Percentiles rank a stretch among this genome's conserved stretches.
Evolutionary conservation across 2,797 vertebrate species (phyloP).

Genomic region (Hephaestus fuliginosus): DNA sequence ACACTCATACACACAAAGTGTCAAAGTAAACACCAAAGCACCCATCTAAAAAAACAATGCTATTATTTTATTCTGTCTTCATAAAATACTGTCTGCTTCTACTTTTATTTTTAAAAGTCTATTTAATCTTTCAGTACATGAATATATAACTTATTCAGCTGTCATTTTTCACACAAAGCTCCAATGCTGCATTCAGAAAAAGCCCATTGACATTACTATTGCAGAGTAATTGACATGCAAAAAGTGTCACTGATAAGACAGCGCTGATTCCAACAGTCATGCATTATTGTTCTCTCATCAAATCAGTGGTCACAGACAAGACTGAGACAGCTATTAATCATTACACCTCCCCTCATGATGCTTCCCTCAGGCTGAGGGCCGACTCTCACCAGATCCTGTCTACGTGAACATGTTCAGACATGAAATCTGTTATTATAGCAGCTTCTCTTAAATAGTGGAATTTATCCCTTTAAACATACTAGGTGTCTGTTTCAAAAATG

Average conservation of each 20-base stretch:
- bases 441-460: background rate
- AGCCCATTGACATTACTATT: constrained; percentile 71
- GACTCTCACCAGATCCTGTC: background rate
- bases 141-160: background rate
- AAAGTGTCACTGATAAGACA: constrained; percentile 59
- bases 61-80: background rate
- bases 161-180: background rate
- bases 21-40: background rate
- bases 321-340: constrained; percentile 42
- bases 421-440: background rate
- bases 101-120: background rate
- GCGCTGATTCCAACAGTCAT: constrained; percentile 49
- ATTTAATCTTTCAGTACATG: constrained; percentile 16
- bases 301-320: constrained; percentile 36
- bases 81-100: background rate
- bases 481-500: background rate
- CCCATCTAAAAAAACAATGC: background rate
- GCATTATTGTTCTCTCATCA: constrained; percentile 61
- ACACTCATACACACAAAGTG: background rate
- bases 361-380: background rate
- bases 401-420: background rate
- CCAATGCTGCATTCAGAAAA: constrained; percentile 25
- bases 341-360: constrained; percentile 12
- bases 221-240: constrained; percentile 64
- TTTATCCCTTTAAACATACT: background rate